Evolutionary conservation across 2,113 vertebrate species (phyloP), one percentile per base, ranked within the genome.

Genomic region (Pseudopodoces humilis): DNA sequence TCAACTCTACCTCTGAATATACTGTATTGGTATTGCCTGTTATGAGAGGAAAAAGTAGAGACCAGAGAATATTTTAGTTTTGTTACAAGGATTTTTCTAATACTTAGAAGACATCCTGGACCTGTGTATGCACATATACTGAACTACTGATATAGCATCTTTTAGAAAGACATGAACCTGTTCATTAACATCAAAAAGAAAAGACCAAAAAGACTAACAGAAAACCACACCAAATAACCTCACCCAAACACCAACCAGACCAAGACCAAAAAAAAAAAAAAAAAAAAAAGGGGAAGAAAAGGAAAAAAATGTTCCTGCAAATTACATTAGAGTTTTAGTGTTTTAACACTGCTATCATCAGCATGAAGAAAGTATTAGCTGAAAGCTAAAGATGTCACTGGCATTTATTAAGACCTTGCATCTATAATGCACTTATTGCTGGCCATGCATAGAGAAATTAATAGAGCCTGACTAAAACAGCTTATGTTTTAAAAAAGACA

Each of bases 101-200:
- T 12, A 31, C 10, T 68, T 68, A 69, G 11, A 90, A 88, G 13
- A 4, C 46, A 53, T 41, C 8, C 20, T 31, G 15, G 13, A 47
- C 33, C 10, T 12, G 1, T 59, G 13, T 23, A 24, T 0, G 1
- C 7, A 65, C 0, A 2, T 37, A 35, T 19, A 25, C 11, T 49
- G 30, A 68, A 46, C 5, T 63, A 20, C 30, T 64, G 14, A 35
- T 59, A 44, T 1, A 75, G 4, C 28, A 84, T 13, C 25, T 75
- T 68, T 30, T 3, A 24, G 30, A 67, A 89, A 71, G 14, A 17
- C 10, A 30, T 23, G 6, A 71, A 5, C 7, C 24, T 44, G 4
- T 55, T 62, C 9, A 56, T 6, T 1, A 31, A 27, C 1, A 67
- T 28, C 8, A 43, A 31, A 15, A 43, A 24, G 4, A 80, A 7